Evolutionary conservation across 2,797 vertebrate species (phyloP).

Genomic region (Xenops minutus): DNA sequence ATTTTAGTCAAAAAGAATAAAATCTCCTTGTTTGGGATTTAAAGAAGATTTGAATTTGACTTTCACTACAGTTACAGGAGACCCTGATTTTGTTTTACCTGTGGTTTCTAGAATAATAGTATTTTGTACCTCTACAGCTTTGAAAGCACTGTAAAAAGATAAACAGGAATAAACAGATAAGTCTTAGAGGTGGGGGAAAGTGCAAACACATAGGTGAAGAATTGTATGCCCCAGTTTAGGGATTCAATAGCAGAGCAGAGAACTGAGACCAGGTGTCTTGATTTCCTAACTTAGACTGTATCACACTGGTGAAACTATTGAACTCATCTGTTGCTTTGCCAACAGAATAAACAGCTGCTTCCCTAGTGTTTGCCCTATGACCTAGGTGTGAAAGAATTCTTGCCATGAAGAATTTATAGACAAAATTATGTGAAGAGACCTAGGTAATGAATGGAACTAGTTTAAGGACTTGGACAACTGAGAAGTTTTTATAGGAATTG

Average conservation of each 20-base stretch:
- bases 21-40: not conserved
- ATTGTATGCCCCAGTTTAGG: not conserved
- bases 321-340: not conserved
- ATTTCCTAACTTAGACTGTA: not conserved
- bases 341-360: not conserved
- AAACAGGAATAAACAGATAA: not conserved
- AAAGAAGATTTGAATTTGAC: not conserved
- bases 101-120: not conserved
- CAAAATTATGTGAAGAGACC: not conserved
- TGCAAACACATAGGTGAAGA: not conserved
- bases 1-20: not conserved
- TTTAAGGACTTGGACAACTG: not conserved
- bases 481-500: not conserved
- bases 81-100: not conserved
- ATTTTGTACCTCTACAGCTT: not conserved
- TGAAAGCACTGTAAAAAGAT: not conserved
- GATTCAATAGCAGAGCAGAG: not conserved
- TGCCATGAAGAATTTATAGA: not conserved
- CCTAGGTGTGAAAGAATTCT: not conserved
- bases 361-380: not conserved
- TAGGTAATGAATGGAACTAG: not conserved
- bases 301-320: not conserved
- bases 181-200: not conserved
- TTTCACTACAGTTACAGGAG: not conserved
- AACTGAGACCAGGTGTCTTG: not conserved